Evolutionary conservation across 2,888 invertebrate species (phyloP).

Genomic region (Ethmia dodecea): DNA sequence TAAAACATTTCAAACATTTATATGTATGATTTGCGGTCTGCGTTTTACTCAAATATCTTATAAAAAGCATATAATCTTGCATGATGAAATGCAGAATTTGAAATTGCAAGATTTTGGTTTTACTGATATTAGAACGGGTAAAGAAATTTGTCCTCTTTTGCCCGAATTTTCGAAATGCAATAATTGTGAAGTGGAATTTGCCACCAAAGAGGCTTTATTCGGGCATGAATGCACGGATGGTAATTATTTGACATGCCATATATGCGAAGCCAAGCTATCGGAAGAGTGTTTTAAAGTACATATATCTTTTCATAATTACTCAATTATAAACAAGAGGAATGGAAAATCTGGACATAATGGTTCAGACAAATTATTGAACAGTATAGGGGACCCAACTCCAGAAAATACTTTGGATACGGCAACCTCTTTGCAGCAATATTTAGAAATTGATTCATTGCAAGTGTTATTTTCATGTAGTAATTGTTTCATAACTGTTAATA

Average conservation of each 20-base stretch:
- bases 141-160: conserved; percentile 40
- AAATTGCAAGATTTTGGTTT: conserved; percentile 45
- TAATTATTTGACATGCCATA: conserved; percentile 34
- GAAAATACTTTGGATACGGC: background rate
- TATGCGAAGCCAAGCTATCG: conserved; percentile 42
- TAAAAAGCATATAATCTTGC: conserved; percentile 33
- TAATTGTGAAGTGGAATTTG: conserved; percentile 41
- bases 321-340: background rate
- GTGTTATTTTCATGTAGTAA: too few relatives aligned
- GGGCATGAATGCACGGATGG: conserved; percentile 37
- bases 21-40: conserved; percentile 49
- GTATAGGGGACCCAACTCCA: background rate
- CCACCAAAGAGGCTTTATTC: conserved; percentile 30
- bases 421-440: too few relatives aligned
- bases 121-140: conserved; percentile 36
- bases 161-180: conserved; percentile 47
- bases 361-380: background rate
- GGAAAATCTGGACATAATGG: background rate
- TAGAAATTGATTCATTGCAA: too few relatives aligned
- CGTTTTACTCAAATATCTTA: conserved; percentile 32
- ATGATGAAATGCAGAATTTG: conserved; percentile 29
- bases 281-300: conserved; percentile 45
- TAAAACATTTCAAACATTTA: conserved; percentile 25
- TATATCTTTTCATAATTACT: conserved; percentile 48
- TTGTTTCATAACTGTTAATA: conserved; percentile 27